phyloP scores from a whole-genome alignment of 2,797 vertebrate species.

The Liasis olivaceus region DNA sequence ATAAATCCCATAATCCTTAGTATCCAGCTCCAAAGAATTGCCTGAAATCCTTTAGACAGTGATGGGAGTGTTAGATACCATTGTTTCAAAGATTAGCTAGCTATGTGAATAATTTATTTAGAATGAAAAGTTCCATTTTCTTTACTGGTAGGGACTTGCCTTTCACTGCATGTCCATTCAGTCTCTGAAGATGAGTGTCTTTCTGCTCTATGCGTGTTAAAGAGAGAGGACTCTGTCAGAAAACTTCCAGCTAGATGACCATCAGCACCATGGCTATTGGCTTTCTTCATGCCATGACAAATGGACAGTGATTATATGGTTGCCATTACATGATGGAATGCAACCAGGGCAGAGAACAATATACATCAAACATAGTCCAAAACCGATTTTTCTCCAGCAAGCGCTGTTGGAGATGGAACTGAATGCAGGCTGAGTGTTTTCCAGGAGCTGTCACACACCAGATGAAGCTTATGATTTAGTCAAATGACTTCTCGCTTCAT shows the following conservation, averaged over 20 bases:
- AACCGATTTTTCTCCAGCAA: neutral
- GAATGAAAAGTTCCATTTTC: neutral
- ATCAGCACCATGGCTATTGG: neutral
- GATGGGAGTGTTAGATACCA: too few species aligned
- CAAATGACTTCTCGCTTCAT: neutral
- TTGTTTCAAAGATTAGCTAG: neutral
- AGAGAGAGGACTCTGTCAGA: neutral
- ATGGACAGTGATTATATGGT: neutral
- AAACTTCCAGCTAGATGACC: neutral
- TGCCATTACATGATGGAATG: neutral
- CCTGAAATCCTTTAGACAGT: neutral
- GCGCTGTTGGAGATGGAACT: neutral
- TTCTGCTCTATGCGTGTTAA: neutral
- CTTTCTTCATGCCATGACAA: neutral
- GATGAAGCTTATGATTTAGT: neutral
- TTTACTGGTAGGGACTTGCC: neutral
- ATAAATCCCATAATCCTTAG: neutral
- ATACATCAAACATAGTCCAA: neutral
- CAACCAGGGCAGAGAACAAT: neutral
- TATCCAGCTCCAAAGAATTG: neutral
- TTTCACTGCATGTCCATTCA: neutral
- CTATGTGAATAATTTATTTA: neutral
- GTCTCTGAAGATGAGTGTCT: too few species aligned
- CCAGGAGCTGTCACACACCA: too few species aligned
- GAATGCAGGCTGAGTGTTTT: neutral